Conservation (phyloP, 1,140 invertebrate genomes). For the Thereuonema tuberculata region DNA sequence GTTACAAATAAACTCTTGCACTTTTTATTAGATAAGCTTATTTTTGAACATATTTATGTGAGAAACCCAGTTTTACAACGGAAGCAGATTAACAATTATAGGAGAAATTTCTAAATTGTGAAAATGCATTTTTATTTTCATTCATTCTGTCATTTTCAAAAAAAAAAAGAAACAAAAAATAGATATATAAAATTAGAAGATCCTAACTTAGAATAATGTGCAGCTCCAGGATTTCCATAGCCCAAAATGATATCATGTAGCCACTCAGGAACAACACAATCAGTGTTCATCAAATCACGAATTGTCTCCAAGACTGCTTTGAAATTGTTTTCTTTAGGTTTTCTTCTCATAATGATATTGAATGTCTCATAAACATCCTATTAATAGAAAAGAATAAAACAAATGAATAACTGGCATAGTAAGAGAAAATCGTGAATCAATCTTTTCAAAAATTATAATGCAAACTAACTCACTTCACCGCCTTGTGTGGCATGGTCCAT, state of each 20-base stretch:
- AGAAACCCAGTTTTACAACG: too few relatives aligned
- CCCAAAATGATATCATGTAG: constrained; percentile 94
- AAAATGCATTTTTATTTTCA: too few relatives aligned
- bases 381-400: constrained; percentile 12
- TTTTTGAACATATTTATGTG: too few relatives aligned
- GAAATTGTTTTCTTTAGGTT: constrained; percentile 99
- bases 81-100: too few relatives aligned
- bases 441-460: constrained; percentile 2
- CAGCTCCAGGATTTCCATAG: constrained; percentile 90
- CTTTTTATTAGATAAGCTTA: too few relatives aligned
- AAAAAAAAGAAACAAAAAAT: too few relatives aligned
- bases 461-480: constrained; percentile 38
- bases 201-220: constrained; percentile 72
- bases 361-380: constrained; percentile 92
- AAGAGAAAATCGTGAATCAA: background rate
- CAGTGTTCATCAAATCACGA: constrained; percentile 95
- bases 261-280: constrained; percentile 98
- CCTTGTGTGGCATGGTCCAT: constrained; percentile 67
- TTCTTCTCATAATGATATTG: constrained; percentile 90
- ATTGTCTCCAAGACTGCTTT: constrained; percentile 98
- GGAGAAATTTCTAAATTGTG: too few relatives aligned
- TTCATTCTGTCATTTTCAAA: too few relatives aligned
- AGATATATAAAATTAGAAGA: too few relatives aligned
- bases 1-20: too few relatives aligned
- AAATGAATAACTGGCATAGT: background rate